phyloP scores from a whole-genome alignment of 2,113 vertebrate genomes.

The Plecturocebus donacophilus region DNA sequence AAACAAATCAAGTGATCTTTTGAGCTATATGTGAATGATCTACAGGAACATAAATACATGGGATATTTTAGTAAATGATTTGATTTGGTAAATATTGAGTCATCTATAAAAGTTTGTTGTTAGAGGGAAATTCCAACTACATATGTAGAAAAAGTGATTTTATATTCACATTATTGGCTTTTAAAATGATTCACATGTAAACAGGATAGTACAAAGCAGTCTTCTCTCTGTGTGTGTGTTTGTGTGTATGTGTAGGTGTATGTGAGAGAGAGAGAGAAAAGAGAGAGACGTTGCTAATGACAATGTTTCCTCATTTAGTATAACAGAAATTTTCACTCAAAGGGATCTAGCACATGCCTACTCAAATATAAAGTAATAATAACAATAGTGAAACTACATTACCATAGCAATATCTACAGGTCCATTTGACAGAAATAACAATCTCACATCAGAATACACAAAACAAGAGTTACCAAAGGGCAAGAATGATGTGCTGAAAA shows the following conservation, averaged over 20 bases:
- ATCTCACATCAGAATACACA: background rate
- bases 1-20: background rate
- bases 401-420: background rate
- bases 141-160: background rate
- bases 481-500: background rate
- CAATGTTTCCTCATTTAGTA: background rate
- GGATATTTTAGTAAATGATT: background rate
- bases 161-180: background rate
- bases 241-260: background rate
- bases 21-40: background rate
- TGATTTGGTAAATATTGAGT: background rate
- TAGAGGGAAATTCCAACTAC: background rate
- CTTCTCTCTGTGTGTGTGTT: rapidly evolving
- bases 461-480: background rate
- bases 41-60: background rate
- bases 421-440: background rate
- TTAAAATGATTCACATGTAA: background rate
- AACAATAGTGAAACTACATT: background rate
- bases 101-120: background rate
- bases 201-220: background rate
- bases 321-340: background rate
- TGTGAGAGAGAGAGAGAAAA: background rate
- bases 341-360: background rate
- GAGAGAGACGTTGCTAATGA: background rate
- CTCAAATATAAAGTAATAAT: background rate